These are phyloP conservation scores for Hephaestus fuliginosus DNA, from an alignment of 2,797 vertebrate species.

Conservation along the genomic window DNA sequence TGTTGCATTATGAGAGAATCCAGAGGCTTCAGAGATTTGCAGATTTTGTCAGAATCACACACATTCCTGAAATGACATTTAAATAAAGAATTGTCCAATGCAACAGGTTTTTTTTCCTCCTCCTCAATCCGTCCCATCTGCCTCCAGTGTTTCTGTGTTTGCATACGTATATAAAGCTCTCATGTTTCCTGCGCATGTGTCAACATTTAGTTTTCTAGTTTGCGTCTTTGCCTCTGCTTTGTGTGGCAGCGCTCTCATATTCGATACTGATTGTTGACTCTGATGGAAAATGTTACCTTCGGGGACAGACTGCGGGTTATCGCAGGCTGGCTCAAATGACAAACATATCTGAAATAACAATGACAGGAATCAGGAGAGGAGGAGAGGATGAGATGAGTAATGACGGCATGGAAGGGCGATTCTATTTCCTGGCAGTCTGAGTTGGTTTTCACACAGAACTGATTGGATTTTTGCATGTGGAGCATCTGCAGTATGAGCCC, in stretches of 20 bases:
- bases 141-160: not conserved
- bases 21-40: not conserved
- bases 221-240: not conserved
- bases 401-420: slow-evolving; percentile 31
- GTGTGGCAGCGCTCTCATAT: not conserved
- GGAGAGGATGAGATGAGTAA: slow-evolving; percentile 49
- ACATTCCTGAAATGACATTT: not conserved
- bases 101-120: not conserved
- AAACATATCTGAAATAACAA: slow-evolving; percentile 39
- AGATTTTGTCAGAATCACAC: not conserved
- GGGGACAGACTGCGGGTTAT: slow-evolving; percentile 29
- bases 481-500: slow-evolving; percentile 31
- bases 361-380: slow-evolving; percentile 37
- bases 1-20: not conserved
- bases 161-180: no score
- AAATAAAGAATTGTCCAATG: not conserved
- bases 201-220: not conserved
- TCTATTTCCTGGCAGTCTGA: slow-evolving; percentile 57
- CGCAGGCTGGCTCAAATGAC: slow-evolving; percentile 27
- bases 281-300: slow-evolving; percentile 42
- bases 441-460: slow-evolving; percentile 18
- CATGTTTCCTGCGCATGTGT: not conserved
- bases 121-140: not conserved
- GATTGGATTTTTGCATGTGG: slow-evolving; percentile 27
- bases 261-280: slow-evolving; percentile 28